These are phyloP conservation scores for Lithophane ornitopus DNA, from an alignment of 2,888 invertebrate genomes.

Conservation along the genomic window DNA sequence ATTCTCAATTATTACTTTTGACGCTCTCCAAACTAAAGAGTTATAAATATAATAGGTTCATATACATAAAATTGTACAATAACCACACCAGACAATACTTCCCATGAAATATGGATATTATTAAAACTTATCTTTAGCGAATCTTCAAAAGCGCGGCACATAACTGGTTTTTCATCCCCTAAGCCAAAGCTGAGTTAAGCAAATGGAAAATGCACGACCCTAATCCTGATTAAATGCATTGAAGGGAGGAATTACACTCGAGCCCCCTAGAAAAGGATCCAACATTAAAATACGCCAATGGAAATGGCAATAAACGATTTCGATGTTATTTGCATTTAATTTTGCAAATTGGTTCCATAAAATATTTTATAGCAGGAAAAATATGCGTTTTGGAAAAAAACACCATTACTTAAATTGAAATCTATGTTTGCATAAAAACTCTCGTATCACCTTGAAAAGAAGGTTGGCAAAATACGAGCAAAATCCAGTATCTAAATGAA, in stretches of 20 bases:
- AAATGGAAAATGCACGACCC: conserved; percentile 61
- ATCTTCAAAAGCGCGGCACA: conserved; percentile 46
- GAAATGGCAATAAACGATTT: conserved; percentile 49
- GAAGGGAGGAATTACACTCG: conserved; percentile 64
- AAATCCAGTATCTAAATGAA: neutral
- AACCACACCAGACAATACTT: neutral
- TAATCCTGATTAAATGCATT: conserved; percentile 68
- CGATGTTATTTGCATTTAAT: conserved; percentile 53
- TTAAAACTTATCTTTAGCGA: conserved; percentile 32
- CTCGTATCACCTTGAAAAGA: neutral
- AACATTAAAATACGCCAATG: conserved; percentile 44
- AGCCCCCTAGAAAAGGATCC: conserved; percentile 37
- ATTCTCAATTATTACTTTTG: neutral
- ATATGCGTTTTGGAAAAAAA: neutral
- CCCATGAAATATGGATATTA: conserved; percentile 42
- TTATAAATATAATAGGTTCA: neutral
- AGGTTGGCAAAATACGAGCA: neutral
- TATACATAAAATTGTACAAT: neutral
- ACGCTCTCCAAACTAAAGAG: neutral
- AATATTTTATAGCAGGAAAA: conserved; percentile 7
- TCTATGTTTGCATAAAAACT: too few relatives aligned
- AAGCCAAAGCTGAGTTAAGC: conserved; percentile 49
- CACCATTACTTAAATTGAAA: neutral
- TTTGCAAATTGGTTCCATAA: conserved; percentile 48
- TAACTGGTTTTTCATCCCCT: conserved; percentile 55